phyloP scores from a whole-genome alignment of 2,888 invertebrate species.

The Serripes groenlandicus region DNA sequence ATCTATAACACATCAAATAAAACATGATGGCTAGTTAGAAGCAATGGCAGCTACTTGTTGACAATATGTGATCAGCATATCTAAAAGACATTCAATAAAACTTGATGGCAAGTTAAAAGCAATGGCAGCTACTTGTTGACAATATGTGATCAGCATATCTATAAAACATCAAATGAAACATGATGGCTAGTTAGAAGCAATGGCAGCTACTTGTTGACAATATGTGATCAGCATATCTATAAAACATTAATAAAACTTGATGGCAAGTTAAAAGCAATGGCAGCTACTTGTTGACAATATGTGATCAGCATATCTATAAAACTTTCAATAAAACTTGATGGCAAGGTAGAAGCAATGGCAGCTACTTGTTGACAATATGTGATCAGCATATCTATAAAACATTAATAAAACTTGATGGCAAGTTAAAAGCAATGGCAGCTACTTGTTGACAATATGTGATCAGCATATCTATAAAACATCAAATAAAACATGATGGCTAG shows the following conservation, averaged over 20 bases:
- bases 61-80: background rate
- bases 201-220: background rate
- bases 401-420: no score
- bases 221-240: background rate
- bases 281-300: no score
- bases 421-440: no score
- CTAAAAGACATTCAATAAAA: background rate
- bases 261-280: background rate
- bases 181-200: background rate
- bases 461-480: no score
- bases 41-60: background rate
- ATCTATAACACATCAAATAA: background rate
- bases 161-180: background rate
- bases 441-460: no score
- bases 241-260: background rate
- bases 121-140: constrained; percentile 61
- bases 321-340: no score
- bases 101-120: background rate
- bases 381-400: no score
- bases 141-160: constrained; percentile 66
- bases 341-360: no score
- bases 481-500: no score
- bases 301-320: no score
- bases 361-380: no score
- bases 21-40: background rate